Conservation (phyloP, 2,113 vertebrate genomes). For the Malurus cyaneus region DNA sequence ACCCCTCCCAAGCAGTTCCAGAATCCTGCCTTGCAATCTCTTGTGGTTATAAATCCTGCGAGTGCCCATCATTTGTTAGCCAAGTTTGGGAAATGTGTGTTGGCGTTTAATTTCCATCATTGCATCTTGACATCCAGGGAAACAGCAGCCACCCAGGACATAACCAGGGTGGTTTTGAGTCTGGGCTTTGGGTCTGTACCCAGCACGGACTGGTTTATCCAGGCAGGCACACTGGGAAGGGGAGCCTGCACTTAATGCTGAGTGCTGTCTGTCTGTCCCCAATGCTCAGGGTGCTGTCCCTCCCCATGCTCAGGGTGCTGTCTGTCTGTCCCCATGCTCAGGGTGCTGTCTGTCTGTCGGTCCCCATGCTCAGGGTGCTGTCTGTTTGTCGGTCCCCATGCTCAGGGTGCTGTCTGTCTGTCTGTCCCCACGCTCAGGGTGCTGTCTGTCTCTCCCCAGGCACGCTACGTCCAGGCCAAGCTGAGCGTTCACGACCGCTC, state of each 20-base stretch:
- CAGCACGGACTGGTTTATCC: neutral
- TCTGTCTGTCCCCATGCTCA: no score
- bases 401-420: no score
- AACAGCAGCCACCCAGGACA: neutral
- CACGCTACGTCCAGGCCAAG: conserved; percentile 93
- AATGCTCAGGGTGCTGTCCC: no score
- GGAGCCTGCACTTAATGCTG: neutral
- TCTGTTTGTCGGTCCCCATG: no score
- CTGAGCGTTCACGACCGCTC: conserved; percentile 96
- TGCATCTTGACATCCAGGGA: neutral
- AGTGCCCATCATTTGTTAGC: neutral
- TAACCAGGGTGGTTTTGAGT: neutral
- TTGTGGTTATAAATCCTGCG: neutral
- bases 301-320: no score
- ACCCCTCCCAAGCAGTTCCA: neutral
- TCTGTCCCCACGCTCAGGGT: no score
- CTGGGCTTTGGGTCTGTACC: neutral
- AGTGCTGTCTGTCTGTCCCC: no score
- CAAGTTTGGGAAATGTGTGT: neutral
- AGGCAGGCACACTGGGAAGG: neutral
- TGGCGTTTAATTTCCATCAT: neutral
- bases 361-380: no score
- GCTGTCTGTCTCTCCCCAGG: conserved; percentile 68
- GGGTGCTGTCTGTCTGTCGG: no score
- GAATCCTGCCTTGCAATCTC: neutral